Conservation (phyloP, 2,888 invertebrate genomes). For the Cosmopolites sordidus region DNA sequence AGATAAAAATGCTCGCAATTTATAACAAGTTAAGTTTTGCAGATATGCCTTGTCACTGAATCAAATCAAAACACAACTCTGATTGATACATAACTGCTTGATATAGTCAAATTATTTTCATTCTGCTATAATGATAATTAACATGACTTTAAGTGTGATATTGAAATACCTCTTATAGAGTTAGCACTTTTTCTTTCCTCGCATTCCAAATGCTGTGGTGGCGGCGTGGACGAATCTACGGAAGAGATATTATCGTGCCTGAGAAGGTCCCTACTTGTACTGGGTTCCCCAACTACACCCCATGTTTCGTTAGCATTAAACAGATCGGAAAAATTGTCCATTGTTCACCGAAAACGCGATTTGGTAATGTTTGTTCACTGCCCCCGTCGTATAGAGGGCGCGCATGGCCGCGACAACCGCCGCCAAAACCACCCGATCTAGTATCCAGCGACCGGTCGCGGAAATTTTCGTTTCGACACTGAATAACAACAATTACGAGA, state of each 20-base stretch:
- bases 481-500: background rate
- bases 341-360: constrained; percentile 35
- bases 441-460: constrained; percentile 10
- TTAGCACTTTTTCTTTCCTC: constrained; percentile 61
- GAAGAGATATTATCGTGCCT: constrained; percentile 42
- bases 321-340: constrained; percentile 51
- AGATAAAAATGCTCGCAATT: too few species aligned
- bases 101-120: too few species aligned
- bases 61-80: too few species aligned
- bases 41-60: too few species aligned
- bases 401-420: constrained; percentile 35
- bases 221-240: constrained; percentile 60
- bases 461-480: constrained; percentile 4
- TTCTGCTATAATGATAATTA: too few species aligned
- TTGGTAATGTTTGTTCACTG: constrained; percentile 31
- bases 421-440: constrained; percentile 17
- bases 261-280: constrained; percentile 32
- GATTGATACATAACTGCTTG: too few species aligned
- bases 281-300: constrained; percentile 28
- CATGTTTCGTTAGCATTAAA: constrained; percentile 45
- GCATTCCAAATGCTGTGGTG: constrained; percentile 47
- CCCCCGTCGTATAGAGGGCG: constrained; percentile 29
- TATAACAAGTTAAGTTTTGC: too few species aligned
- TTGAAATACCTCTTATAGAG: constrained; percentile 59
- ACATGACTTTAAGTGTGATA: too few species aligned